phyloP scores from a whole-genome alignment of 2,888 invertebrate species.

The Lymantria monacha region DNA sequence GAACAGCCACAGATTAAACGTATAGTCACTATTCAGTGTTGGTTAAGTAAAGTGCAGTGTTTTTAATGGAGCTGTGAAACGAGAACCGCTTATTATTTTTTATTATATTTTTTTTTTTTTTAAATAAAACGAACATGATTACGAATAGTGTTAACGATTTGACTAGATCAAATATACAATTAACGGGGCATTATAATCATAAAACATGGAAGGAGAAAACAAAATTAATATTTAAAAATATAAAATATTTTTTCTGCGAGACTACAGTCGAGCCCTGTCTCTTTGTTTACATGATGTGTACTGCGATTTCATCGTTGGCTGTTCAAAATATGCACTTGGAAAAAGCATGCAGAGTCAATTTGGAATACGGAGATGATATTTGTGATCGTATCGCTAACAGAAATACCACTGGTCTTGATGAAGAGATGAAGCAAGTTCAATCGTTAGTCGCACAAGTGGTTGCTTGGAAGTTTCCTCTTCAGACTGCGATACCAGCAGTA shows the following conservation, averaged over 20 bases:
- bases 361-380: conserved; percentile 72
- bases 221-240: conserved; percentile 54
- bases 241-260: conserved; percentile 62
- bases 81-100: conserved; percentile 60
- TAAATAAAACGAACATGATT: conserved; percentile 49
- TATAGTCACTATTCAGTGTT: conserved; percentile 54
- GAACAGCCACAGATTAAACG: conserved; percentile 63
- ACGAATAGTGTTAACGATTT: conserved; percentile 55
- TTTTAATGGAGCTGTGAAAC: conserved; percentile 41
- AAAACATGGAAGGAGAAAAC: conserved; percentile 59
- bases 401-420: conserved; percentile 68
- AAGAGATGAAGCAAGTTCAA: conserved; percentile 68
- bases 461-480: conserved; percentile 82
- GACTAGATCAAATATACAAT: conserved; percentile 61
- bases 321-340: conserved; percentile 82
- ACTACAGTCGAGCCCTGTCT: conserved; percentile 86
- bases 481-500: conserved; percentile 81
- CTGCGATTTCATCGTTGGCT: conserved; percentile 84
- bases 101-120: background rate
- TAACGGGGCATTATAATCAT: conserved; percentile 50
- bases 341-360: conserved; percentile 82
- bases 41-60: conserved; percentile 52
- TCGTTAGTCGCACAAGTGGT: conserved; percentile 76
- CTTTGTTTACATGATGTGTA: conserved; percentile 85
- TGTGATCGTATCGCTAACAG: conserved; percentile 75